Base-by-base conservation (phyloP, 2,888 invertebrate genomes). In the Hydroisotoma schaefferi region DNA sequence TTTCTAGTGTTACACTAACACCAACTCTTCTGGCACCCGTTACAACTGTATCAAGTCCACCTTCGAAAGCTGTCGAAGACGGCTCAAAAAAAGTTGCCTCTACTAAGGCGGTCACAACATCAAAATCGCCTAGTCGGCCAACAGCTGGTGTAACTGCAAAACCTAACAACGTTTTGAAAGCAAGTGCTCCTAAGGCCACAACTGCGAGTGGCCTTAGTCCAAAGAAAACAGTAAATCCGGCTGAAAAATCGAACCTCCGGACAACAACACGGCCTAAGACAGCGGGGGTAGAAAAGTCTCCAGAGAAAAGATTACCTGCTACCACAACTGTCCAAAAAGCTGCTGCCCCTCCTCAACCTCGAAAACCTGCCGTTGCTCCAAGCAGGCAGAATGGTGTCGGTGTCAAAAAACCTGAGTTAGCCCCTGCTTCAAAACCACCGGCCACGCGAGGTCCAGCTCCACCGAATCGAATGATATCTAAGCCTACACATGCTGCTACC, bases 381-480 rank as follows among this genome's bases (percentile, higher is more conserved):
- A 46, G 67, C 10, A 44, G 59, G 25, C 57, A 69, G 26, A 63
- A 65, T 47, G 49, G 25, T 18, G 48, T 37, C 29, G 55, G 40
- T 29, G 33, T 46, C 12, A 29, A 20, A n/a, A 53, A 25, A 28
- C 18, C 55, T 20, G 47, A 46, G 33, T 29, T 25, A 29, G n/a
- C 55, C 12, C 15, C 47, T 8, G 38, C 62, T 20, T 26, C 64
- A 2, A 70, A 65, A 43, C 64, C 74, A 48, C 54, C 74, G 12
- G 22, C 56, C 18, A n/a, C 8, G 8, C 4, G 28, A 12, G 18
- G 49, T 2, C 26, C 51, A 22, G 22, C 22, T 2, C 12, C 40
- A 27, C 18, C 40, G 1, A 57, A 48, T 2, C 55, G 55, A n/a
- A 37, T 44, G 2, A 53, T 58, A 8, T 40, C 60, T 33, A 33